Evolutionary conservation across 2,888 invertebrate species (phyloP).

Genomic region (Drosophila leonis): DNA sequence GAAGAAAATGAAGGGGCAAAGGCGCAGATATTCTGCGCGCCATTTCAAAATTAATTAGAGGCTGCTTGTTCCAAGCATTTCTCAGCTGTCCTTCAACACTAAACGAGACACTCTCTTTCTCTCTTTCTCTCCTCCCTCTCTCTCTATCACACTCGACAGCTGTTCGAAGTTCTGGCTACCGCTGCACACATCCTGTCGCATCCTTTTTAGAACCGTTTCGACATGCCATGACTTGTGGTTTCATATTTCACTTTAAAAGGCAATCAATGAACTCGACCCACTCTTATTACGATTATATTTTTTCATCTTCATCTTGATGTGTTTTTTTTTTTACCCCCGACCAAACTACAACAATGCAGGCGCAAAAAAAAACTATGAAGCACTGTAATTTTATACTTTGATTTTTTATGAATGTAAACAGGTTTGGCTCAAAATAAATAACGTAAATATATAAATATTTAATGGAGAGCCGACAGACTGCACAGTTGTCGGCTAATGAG

Average conservation of each 20-base stretch:
- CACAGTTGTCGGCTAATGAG: conserved; percentile 15
- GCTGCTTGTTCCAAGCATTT: conserved; percentile 32
- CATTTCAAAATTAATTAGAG: conserved; percentile 53
- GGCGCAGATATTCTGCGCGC: conserved; percentile 8
- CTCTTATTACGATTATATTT: conserved; percentile 30
- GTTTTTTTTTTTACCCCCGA: background rate
- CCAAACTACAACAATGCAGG: conserved; percentile 10
- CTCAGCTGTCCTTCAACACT: conserved; percentile 26
- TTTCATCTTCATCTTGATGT: conserved; percentile 1
- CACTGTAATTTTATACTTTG: conserved; percentile 62
- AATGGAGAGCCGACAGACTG: conserved; percentile 29
- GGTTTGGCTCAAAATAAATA: conserved; percentile 28
- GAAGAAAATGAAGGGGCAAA: background rate
- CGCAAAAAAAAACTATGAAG: conserved; percentile 19
- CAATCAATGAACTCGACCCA: conserved; percentile 56
- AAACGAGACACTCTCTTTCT: background rate
- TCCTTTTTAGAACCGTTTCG: conserved; percentile 43
- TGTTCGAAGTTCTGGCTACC: conserved; percentile 28
- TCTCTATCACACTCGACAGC: conserved; percentile 34
- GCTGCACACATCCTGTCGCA: conserved; percentile 60
- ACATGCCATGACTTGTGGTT: conserved; percentile 62
- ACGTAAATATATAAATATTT: conserved; percentile 58
- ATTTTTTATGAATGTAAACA: conserved; percentile 62
- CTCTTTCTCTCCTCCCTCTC: background rate
- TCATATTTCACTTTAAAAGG: conserved; percentile 67